These are phyloP conservation scores for Latrodectus geometricus DNA, from an alignment of 1,140 invertebrate genomes.

Conservation along the genomic window DNA sequence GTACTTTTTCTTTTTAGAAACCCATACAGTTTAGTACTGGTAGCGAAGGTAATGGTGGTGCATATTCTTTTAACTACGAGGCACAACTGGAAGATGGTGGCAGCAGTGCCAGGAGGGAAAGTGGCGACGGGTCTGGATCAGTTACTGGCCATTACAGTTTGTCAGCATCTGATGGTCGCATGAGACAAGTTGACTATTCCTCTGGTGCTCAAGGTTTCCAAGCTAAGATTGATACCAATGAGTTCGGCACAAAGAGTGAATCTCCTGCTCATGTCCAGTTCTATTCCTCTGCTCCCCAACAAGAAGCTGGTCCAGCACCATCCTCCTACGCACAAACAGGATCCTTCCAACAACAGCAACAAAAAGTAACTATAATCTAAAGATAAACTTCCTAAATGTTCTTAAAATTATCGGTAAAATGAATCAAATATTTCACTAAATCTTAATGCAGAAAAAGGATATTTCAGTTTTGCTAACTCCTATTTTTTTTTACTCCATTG, in stretches of 20 bases:
- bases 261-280: conserved; percentile 53
- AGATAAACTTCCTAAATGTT: not conserved
- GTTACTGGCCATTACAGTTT: conserved; percentile 58
- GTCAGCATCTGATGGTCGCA: conserved; percentile 31
- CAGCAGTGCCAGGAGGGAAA: conserved; percentile 36
- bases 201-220: conserved; percentile 50
- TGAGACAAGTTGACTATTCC: conserved; percentile 54
- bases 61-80: conserved; percentile 49
- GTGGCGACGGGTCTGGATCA: conserved; percentile 40
- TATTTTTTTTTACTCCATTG: no score
- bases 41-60: not conserved
- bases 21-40: conserved; percentile 33
- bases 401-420: not conserved
- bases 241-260: conserved; percentile 56
- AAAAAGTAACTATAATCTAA: no score
- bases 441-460: no score
- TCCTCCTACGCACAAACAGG: not conserved
- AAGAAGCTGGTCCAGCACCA: not conserved
- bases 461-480: no score
- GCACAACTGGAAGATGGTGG: conserved; percentile 48
- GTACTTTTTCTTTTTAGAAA: not conserved
- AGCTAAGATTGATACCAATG: conserved; percentile 59
- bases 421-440: no score
- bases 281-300: conserved; percentile 32
- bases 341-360: not conserved